Percentiles rank a stretch among this genome's conserved stretches.
phyloP scores from a whole-genome alignment of 1,140 invertebrate species.

The Drosophila tristis region DNA sequence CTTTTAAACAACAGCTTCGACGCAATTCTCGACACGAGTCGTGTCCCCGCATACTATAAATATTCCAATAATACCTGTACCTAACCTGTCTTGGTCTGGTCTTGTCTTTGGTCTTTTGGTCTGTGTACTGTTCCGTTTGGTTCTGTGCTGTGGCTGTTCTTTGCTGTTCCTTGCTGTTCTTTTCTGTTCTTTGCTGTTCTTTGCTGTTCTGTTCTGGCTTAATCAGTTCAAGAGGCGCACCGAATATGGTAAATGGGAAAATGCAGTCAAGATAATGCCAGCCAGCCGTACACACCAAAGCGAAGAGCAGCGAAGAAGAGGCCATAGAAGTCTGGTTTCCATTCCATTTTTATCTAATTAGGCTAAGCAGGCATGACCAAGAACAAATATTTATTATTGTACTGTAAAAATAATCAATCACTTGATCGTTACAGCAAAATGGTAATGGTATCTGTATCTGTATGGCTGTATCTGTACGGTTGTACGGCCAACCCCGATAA shows the following conservation, averaged over 20 bases:
- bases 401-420: constrained; percentile 82
- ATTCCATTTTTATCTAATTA: constrained; percentile 81
- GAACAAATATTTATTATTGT: constrained; percentile 79
- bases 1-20: constrained; percentile 75
- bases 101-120: constrained; percentile 21
- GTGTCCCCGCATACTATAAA: constrained; percentile 32
- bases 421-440: constrained; percentile 79
- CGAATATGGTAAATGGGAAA: constrained; percentile 80
- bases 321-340: constrained; percentile 28
- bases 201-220: constrained; percentile 22
- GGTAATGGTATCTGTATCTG: constrained; percentile 68
- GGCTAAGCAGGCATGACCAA: constrained; percentile 63
- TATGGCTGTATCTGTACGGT: constrained; percentile 28
- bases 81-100: constrained; percentile 50
- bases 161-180: too few species aligned
- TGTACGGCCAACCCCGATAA: constrained; percentile 42
- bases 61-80: constrained; percentile 72
- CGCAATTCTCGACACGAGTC: constrained; percentile 63
- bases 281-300: not conserved
- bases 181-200: too few species aligned
- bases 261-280: constrained; percentile 57
- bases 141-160: too few species aligned
- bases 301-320: too few species aligned
- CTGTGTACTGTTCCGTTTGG: constrained; percentile 1
- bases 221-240: constrained; percentile 64